These are phyloP conservation scores for Perodicticus potto DNA, from an alignment of 2,797 vertebrate genomes.

Conservation along the genomic window DNA sequence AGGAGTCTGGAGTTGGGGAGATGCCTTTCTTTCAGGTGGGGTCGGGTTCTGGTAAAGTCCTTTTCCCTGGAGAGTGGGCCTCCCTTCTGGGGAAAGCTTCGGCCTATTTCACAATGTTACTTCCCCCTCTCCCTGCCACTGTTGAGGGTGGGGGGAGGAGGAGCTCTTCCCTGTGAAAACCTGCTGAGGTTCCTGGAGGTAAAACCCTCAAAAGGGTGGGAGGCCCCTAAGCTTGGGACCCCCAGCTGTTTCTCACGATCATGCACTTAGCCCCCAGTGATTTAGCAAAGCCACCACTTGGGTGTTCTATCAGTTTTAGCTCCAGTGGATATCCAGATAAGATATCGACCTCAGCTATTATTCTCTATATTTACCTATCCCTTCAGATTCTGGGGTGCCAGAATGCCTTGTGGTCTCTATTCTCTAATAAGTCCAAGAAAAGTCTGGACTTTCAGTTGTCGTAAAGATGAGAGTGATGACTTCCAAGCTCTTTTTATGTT, in stretches of 20 bases:
- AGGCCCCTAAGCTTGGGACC: neutral
- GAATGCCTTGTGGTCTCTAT: neutral
- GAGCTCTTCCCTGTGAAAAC: neutral
- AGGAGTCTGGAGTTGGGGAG: neutral
- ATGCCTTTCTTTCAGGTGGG: neutral
- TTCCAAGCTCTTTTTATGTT: neutral
- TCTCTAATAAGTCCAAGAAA: neutral
- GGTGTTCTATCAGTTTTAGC: neutral
- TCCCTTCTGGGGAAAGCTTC: neutral
- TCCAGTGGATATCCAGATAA: neutral
- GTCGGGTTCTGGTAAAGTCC: neutral
- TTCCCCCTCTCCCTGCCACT: neutral
- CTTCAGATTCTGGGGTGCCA: neutral
- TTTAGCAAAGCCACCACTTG: neutral
- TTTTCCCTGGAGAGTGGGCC: neutral
- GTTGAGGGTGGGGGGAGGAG: too few relatives aligned
- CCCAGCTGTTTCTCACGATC: neutral
- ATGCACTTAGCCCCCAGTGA: neutral
- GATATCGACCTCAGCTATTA: neutral
- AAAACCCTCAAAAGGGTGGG: neutral
- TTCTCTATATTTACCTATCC: neutral
- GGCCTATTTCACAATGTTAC: neutral
- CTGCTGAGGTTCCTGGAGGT: neutral
- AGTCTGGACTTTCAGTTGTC: constrained; percentile 6
- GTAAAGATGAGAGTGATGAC: neutral